phyloP scores from a whole-genome alignment of 2,113 vertebrate genomes.

The Cebus imitator region DNA sequence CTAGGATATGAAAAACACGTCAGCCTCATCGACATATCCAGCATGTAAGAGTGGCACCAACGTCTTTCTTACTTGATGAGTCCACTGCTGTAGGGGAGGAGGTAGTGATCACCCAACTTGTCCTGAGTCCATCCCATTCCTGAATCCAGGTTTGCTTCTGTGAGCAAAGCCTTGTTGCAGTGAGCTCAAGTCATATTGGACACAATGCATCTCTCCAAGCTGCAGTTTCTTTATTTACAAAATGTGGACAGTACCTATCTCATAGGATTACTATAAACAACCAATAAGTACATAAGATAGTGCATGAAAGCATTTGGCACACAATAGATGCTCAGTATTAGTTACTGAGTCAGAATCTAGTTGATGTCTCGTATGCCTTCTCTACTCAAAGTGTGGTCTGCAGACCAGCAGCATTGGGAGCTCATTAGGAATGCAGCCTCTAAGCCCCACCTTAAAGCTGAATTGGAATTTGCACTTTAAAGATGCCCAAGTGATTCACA shows the following conservation, averaged over 20 bases:
- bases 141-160: background rate
- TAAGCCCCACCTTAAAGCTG: background rate
- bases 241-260: background rate
- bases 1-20: slow-evolving; percentile 93
- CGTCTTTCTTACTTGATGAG: background rate
- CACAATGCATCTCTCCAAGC: background rate
- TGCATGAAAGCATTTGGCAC: background rate
- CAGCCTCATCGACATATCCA: slow-evolving; percentile 96
- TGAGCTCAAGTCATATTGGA: background rate
- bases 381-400: background rate
- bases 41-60: slow-evolving; percentile 90
- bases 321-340: background rate
- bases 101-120: background rate
- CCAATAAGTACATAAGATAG: background rate
- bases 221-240: slow-evolving; percentile 7
- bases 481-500: background rate
- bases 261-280: background rate
- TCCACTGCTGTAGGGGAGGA: background rate
- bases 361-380: background rate
- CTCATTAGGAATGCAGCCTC: background rate
- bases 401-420: background rate
- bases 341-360: background rate
- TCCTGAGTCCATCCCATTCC: background rate
- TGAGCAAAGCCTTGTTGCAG: background rate
- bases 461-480: background rate